Conservation (phyloP, 1,140 invertebrate species). For the Kradibia gibbosae region DNA sequence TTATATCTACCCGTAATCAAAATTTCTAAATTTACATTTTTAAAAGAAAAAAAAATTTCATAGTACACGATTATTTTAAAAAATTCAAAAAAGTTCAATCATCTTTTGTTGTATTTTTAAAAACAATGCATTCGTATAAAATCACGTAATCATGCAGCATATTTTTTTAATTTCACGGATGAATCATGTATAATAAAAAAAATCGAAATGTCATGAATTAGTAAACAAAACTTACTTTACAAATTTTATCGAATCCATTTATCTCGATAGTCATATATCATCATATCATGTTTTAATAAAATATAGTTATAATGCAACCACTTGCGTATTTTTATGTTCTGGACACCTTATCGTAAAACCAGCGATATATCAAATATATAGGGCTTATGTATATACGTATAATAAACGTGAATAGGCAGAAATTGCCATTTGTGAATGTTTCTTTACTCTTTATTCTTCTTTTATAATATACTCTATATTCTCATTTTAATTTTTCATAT, state of each 20-base stretch:
- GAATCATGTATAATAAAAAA: conserved; percentile 4
- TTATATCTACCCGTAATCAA: background rate
- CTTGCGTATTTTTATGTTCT: conserved; percentile 57
- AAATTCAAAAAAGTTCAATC: conserved; percentile 7
- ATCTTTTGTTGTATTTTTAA: conserved; percentile 4
- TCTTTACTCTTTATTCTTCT: conserved; percentile 38
- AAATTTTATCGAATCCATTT: conserved; percentile 16
- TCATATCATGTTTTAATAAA: conserved; percentile 67
- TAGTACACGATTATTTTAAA: background rate
- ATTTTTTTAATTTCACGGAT: background rate
- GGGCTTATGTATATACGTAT: conserved; percentile 57
- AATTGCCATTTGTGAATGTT: conserved; percentile 38
- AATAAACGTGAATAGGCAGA: conserved; percentile 39
- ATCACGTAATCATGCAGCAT: background rate
- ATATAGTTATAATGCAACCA: conserved; percentile 67
- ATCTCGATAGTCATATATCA: background rate
- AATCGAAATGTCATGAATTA: background rate
- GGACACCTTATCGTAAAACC: conserved; percentile 65
- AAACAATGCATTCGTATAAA: conserved; percentile 18
- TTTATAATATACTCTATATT: conserved; percentile 59
- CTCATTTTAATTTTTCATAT: conserved; percentile 50
- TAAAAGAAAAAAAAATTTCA: background rate
- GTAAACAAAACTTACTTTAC: conserved; percentile 11
- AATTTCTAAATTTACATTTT: background rate
- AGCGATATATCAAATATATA: conserved; percentile 70